phyloP scores from a whole-genome alignment of 2,797 vertebrate genomes.

The Xyrichtys novacula region DNA sequence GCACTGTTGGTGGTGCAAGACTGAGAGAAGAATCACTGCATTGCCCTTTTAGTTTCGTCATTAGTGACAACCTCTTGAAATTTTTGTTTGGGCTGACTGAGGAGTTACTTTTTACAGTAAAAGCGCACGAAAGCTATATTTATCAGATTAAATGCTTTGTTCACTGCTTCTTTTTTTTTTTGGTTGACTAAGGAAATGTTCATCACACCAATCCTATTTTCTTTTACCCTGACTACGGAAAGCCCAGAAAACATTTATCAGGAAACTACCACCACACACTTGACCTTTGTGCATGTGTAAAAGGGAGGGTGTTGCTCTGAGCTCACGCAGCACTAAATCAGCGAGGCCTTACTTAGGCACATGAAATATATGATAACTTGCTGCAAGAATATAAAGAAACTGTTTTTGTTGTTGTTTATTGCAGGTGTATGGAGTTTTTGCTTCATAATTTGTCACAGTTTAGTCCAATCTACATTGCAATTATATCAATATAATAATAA shows the following conservation, averaged over 20 bases:
- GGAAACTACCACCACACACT: neutral
- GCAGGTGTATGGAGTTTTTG: neutral
- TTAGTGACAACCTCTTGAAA: slow-evolving; percentile 1
- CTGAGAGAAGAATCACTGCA: slow-evolving; percentile 8
- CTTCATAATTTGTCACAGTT: too few species aligned
- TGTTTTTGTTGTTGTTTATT: too few species aligned
- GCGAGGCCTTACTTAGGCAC: neutral
- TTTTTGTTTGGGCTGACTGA: neutral
- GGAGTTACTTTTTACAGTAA: neutral
- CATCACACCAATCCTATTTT: too few species aligned
- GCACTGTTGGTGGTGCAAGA: slow-evolving; percentile 4
- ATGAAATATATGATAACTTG: neutral
- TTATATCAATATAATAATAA: too few species aligned
- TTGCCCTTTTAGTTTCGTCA: slow-evolving; percentile 38
- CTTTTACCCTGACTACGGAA: too few species aligned
- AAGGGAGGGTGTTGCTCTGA: neutral
- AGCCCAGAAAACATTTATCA: neutral
- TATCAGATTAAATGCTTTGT: too few species aligned
- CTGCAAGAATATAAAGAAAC: too few species aligned
- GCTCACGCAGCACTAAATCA: neutral
- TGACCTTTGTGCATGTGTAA: neutral
- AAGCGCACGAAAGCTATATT: too few species aligned
- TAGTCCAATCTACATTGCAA: too few species aligned
- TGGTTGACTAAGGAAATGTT: too few species aligned
- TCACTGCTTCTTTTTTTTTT: too few species aligned